Evolutionary conservation across 2,888 invertebrate species (phyloP), one percentile per base, ranked within the genome.

Genomic region (Blastobasis adustella): DNA sequence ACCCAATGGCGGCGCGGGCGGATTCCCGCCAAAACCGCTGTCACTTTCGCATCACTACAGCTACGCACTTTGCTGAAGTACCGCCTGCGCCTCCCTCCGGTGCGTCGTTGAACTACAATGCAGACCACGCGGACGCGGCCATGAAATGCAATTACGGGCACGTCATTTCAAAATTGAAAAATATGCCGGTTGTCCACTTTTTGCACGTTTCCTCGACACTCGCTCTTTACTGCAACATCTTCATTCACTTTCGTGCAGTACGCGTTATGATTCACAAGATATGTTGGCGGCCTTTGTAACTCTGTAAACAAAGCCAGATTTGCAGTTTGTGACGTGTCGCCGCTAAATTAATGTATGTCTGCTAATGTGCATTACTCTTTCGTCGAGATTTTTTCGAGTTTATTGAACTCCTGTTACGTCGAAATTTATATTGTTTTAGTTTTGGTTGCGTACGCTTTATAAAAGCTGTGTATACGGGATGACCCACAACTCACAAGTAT

Each of bases 1-100:
- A 59, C 61, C 67, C 68, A 71, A 70, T 70, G 71, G 69, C 62
- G 64, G 67, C 57, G 56, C 56, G 54, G 60, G 62, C 62, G 59
- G 62, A 66, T 76, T 73, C 73, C 76, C 73, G 75, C 73, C 67
- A 74, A 76, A 73, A 62, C 66, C 67, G 57, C 70, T 76, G 76
- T 77, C 79, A 78, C 71, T 73, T 72, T 72, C 67, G 63, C 65
- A 58, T 67, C 63, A 63, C 56, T 60, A n/a, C n/a, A n/a, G n/a
- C n/a, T n/a, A 64, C 66, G 66, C 69, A 65, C 65, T 62, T 57
- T 57, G 59, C 49, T 57, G 58, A 56, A 64, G 59, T 66, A 67
- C 73, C 69, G 58, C 57, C 23, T 23, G 23, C 23, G 23, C 23
- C 23, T 45, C 10, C 23, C 23, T 45, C 10, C 6, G 6, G 45